These are phyloP conservation scores for Lerista edwardsae DNA, from an alignment of 2,797 vertebrate genomes.

Conservation along the genomic window DNA sequence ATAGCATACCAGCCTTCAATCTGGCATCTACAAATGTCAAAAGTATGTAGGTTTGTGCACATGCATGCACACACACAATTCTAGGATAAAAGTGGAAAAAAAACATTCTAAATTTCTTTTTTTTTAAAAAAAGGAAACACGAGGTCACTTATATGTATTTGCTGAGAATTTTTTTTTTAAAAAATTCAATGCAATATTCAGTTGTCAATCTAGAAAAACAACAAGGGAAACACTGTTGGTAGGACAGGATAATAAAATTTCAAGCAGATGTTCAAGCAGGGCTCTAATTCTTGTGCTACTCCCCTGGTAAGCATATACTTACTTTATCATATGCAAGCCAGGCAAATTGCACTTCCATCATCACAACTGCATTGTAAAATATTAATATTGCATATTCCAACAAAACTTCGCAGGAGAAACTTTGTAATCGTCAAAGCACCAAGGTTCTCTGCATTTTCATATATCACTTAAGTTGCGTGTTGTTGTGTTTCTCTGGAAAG, in stretches of 20 bases:
- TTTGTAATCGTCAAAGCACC: conserved; percentile 79
- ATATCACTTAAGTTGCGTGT: conserved; percentile 71
- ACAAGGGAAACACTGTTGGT: conserved; percentile 76
- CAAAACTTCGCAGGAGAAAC: conserved; percentile 81
- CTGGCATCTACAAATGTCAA: conserved; percentile 93
- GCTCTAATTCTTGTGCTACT: conserved; percentile 81
- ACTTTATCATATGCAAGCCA: conserved; percentile 83
- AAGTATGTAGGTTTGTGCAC: conserved; percentile 66
- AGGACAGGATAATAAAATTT: conserved; percentile 83
- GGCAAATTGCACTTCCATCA: conserved; percentile 83
- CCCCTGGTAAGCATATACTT: conserved; percentile 84
- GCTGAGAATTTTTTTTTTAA: no score
- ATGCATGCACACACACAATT: not conserved
- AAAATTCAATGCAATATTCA: conserved; percentile 82
- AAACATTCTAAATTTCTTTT: conserved; percentile 67
- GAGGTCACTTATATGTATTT: conserved; percentile 81
- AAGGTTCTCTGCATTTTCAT: conserved; percentile 79
- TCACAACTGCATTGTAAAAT: conserved; percentile 82
- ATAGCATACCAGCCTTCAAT: conserved; percentile 86
- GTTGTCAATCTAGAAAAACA: conserved; percentile 82
- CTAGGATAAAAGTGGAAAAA: conserved; percentile 76
- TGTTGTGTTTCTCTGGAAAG: conserved; percentile 54
- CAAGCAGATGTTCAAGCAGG: conserved; percentile 83
- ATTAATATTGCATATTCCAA: conserved; percentile 84
- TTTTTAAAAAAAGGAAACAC: conserved; percentile 65